Percentiles rank a stretch among this genome's conserved stretches.
phyloP scores from a whole-genome alignment of 2,888 invertebrate species.

The Trissolcus japonicus region DNA sequence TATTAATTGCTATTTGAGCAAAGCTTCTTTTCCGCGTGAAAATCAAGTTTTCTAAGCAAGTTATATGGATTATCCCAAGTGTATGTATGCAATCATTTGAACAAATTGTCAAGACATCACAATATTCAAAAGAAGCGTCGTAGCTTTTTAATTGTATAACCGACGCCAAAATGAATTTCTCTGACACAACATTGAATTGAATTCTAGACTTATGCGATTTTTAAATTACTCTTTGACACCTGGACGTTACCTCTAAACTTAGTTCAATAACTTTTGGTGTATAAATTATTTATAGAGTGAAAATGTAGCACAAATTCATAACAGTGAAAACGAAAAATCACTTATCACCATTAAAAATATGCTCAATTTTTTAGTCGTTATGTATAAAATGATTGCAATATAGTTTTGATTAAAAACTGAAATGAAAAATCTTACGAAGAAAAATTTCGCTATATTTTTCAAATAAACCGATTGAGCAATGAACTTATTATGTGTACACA shows the following conservation, averaged over 20 bases:
- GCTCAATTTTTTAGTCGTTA: too few relatives aligned
- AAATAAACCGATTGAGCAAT: too few relatives aligned
- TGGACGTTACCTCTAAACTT: conserved; percentile 1
- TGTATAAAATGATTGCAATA: too few relatives aligned
- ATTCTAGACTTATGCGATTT: background rate
- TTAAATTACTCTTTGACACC: background rate
- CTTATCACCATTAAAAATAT: too few relatives aligned
- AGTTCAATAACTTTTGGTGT: conserved; percentile 14
- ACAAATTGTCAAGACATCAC: conserved; percentile 5
- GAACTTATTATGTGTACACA: too few relatives aligned
- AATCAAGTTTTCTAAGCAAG: conserved; percentile 31
- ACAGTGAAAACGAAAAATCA: too few relatives aligned
- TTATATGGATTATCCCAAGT: conserved; percentile 4
- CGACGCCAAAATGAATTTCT: too few relatives aligned
- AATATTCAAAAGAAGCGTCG: background rate
- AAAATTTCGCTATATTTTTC: too few relatives aligned
- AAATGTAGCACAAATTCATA: too few relatives aligned
- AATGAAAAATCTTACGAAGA: too few relatives aligned
- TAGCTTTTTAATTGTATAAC: background rate
- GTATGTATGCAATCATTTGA: conserved; percentile 6
- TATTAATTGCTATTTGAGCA: conserved; percentile 49
- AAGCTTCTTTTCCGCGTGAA: conserved; percentile 30
- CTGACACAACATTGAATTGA: background rate
- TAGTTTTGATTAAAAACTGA: too few relatives aligned
- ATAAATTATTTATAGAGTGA: conserved; percentile 9